Evolutionary conservation across 2,113 vertebrate genomes (phyloP).

Genomic region (Panthera uncia): DNA sequence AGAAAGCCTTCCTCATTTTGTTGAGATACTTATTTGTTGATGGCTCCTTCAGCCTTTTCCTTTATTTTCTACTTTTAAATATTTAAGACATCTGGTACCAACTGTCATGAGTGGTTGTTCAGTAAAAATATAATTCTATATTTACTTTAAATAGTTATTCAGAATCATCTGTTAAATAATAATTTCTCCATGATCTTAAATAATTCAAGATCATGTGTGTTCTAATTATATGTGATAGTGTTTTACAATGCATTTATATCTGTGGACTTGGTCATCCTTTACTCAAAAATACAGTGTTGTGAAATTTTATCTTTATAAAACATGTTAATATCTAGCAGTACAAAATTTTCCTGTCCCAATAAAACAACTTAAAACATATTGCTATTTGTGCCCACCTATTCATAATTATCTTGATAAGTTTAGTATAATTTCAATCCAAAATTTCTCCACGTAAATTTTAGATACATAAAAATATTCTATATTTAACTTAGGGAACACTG

Average conservation of each 20-base stretch:
- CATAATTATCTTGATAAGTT: neutral
- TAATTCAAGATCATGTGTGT: neutral
- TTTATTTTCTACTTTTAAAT: constrained; percentile 5
- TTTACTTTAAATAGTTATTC: neutral
- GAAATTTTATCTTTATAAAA: neutral
- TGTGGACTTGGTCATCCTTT: neutral
- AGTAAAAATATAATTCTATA: neutral
- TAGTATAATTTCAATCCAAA: neutral
- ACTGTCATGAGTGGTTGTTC: neutral
- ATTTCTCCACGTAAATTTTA: neutral
- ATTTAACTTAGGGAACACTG: neutral
- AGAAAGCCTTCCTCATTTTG: neutral
- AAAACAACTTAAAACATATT: neutral
- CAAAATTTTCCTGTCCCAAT: neutral
- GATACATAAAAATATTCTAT: neutral
- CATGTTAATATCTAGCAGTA: neutral
- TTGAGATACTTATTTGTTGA: neutral
- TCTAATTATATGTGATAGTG: neutral
- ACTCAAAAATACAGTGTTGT: neutral
- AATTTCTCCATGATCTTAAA: neutral
- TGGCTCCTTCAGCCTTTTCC: neutral
- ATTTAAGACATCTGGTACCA: neutral
- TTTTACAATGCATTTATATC: neutral
- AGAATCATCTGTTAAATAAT: constrained; percentile 1
- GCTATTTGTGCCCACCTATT: neutral